These are phyloP conservation scores for Nibea albiflora DNA, from an alignment of 2,113 vertebrate species.

Conservation along the genomic window DNA sequence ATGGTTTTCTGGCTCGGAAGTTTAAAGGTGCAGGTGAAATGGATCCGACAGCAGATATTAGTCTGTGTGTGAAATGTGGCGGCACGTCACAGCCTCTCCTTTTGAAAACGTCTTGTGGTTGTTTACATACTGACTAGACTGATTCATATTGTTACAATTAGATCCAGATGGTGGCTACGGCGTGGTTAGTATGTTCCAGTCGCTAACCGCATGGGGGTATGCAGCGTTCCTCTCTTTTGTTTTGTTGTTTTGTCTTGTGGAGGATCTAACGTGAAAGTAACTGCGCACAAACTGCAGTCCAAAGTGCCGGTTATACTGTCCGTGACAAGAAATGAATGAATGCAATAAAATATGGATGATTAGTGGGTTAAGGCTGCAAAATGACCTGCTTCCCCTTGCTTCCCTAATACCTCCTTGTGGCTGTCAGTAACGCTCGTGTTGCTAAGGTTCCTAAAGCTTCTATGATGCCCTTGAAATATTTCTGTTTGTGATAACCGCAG, in stretches of 20 bases:
- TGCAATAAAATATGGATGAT: not conserved
- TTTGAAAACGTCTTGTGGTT: not conserved
- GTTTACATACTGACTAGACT: not conserved
- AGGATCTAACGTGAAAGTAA: no score
- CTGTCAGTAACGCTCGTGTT: not conserved
- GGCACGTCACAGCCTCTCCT: not conserved
- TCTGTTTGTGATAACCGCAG: constrained; percentile 30
- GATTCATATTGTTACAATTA: not conserved
- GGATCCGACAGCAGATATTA: constrained; percentile 1
- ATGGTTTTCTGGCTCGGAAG: not conserved
- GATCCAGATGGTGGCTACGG: not conserved
- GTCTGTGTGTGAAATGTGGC: not conserved
- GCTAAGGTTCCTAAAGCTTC: constrained; percentile 7
- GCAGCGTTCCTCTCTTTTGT: not conserved
- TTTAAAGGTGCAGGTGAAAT: not conserved
- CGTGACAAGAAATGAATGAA: not conserved
- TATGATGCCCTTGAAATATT: constrained; percentile 1
- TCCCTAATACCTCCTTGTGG: not conserved
- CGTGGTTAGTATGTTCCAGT: not conserved
- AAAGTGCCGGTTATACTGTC: not conserved
- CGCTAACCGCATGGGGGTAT: not conserved
- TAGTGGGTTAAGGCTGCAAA: not conserved
- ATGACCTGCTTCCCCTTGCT: not conserved
- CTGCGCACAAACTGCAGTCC: not conserved
- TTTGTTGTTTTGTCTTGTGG: not conserved